phyloP scores from a whole-genome alignment of 2,113 vertebrate genomes.

The Toxotes chatareus region DNA sequence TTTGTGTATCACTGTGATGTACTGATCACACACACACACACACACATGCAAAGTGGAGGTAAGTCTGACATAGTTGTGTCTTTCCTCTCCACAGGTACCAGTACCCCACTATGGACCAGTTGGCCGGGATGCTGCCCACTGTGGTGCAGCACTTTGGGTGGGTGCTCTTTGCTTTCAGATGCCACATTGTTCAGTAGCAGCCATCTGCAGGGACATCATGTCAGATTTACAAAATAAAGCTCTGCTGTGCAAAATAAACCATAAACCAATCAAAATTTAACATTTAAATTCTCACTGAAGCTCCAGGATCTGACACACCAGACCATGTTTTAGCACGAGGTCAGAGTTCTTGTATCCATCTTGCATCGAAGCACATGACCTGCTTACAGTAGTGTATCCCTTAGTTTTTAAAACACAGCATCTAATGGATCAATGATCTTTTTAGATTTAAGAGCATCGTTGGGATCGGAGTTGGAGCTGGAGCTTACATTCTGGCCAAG shows the following conservation, averaged over 20 bases:
- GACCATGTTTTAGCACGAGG: neutral
- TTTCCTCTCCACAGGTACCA: conserved; percentile 88
- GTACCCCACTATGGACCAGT: conserved; percentile 97
- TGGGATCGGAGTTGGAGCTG: conserved; percentile 95
- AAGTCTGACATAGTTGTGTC: neutral
- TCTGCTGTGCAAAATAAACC: too few species aligned
- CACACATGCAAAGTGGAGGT: neutral
- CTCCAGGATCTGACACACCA: too few species aligned
- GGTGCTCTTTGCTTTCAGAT: conserved; percentile 64
- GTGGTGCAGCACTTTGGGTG: conserved; percentile 97
- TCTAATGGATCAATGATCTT: conserved; percentile 6
- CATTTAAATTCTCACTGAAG: too few species aligned
- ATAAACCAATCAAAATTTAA: too few species aligned
- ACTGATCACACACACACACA: neutral
- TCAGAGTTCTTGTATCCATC: neutral
- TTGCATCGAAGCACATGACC: neutral
- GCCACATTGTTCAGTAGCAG: neutral
- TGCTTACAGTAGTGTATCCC: neutral
- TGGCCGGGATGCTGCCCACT: conserved; percentile 95
- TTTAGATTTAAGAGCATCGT: conserved; percentile 96
- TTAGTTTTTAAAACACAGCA: neutral
- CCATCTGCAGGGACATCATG: neutral
- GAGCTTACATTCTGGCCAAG: conserved; percentile 95
- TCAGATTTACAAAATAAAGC: too few species aligned
- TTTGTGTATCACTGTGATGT: too few species aligned